Conservation (phyloP, 2,888 invertebrate species). For the Tenthredo notha region DNA sequence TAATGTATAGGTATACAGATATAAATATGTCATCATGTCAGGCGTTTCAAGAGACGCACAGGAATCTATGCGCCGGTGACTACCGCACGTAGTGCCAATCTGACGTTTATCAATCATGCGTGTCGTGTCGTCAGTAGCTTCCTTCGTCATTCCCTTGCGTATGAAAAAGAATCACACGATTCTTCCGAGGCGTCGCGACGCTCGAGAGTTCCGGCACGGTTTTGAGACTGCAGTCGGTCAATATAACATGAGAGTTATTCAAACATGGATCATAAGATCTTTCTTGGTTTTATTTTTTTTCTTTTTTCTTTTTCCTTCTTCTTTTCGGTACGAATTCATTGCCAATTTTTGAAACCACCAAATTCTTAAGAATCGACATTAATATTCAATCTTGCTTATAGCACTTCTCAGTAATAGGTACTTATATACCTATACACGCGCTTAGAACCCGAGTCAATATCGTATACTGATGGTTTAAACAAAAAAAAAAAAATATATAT, state of each 20-base stretch:
- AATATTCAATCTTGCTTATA: conserved; percentile 31
- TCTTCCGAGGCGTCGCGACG: conserved; percentile 18
- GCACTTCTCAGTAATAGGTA: conserved; percentile 10
- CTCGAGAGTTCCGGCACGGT: conserved; percentile 22
- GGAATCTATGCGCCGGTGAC: conserved; percentile 57
- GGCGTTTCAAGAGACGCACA: conserved; percentile 49
- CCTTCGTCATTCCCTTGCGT: conserved; percentile 43
- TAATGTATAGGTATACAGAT: neutral
- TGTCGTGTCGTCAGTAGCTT: conserved; percentile 57
- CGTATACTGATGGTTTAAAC: neutral
- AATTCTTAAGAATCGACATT: conserved; percentile 27
- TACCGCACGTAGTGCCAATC: conserved; percentile 63
- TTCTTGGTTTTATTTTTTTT: neutral
- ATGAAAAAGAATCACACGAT: conserved; percentile 36
- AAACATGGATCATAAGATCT: neutral
- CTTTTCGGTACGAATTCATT: neutral
- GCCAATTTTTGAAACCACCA: neutral
- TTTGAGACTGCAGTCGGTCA: conserved; percentile 21
- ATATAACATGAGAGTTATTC: neutral
- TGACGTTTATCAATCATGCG: conserved; percentile 67
- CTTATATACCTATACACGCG: neutral
- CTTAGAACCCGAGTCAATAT: conserved; percentile 2
- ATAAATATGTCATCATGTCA: conserved; percentile 53
- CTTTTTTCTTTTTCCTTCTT: neutral
- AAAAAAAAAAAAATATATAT: neutral